Evolutionary conservation across 2,888 invertebrate species (phyloP), one percentile per base, ranked within the genome.

Genomic region (Cryptocephalus primarius): DNA sequence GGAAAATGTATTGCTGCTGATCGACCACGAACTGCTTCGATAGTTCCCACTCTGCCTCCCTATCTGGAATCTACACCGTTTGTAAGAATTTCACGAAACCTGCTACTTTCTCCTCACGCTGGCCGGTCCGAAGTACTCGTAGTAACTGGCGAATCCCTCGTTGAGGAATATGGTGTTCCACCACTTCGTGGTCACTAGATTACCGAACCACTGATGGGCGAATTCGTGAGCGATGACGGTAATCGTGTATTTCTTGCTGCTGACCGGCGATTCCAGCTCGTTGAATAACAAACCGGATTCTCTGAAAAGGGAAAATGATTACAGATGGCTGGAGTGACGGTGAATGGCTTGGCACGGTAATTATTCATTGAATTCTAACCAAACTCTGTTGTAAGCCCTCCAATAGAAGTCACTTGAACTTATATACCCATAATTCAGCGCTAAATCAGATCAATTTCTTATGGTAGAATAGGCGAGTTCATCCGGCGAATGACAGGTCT

Each of bases 171-270:
- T 72, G 56, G 78, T 79, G 51, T 79, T 75, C 86, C 86, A 87
- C 85, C 85, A 85, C 33, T 79, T 75, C 47, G 81, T 79, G 0
- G 86, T 85, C 13, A 87, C 80, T 13, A 83, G 70, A 62, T 88
- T 84, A 8, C 88, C 88, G 57, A 88, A 85, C 88, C 88, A 88
- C 75, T 83, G 84, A 64, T 91, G 91, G 1, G 85, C 79, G 45
- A 88, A 68, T 66, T 91, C 91, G 60, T 91, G 90, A 1, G 83
- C 75, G 2, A 86, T 74, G 1, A 82, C 79, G 22, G 79, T 75
- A 1, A 81, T 79, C 3, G 85, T 75, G 40, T 75, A 73, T 56
- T 85, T 80, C 55, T 77, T 76, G 54, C 79, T 77, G 54, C 72
- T 73, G 36, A 78, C 72, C 14, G 80, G 73, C 0, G 76, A 74